Evolutionary conservation across 2,797 vertebrate species (phyloP).

Genomic region (Megaceryle alcyon): DNA sequence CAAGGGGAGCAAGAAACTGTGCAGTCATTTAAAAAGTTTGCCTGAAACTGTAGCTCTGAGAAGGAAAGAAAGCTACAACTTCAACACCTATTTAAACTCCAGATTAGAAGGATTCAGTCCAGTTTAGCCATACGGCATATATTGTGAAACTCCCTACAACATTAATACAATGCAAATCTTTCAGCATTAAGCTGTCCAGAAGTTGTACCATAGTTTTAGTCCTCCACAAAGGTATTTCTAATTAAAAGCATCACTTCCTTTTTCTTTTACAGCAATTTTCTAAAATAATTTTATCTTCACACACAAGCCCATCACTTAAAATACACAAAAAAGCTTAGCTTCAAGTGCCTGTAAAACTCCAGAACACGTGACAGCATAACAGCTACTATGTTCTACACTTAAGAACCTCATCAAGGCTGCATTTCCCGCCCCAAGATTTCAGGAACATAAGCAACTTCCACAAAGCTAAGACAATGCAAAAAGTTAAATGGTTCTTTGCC

Average conservation of each 20-base stretch:
- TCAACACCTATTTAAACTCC: neutral
- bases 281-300: neutral
- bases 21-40: neutral
- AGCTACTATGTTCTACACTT: neutral
- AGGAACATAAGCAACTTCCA: neutral
- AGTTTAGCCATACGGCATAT: neutral
- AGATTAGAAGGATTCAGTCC: neutral
- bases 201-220: neutral
- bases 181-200: neutral
- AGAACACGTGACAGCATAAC: rapidly evolving
- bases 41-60: neutral
- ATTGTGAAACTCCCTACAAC: neutral
- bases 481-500: neutral
- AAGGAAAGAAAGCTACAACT: neutral
- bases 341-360: neutral
- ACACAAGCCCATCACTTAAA: neutral
- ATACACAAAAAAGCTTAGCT: neutral
- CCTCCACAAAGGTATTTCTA: neutral
- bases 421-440: neutral
- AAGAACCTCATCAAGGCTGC: neutral
- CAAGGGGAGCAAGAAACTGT: neutral
- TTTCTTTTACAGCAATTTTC: neutral
- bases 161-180: neutral
- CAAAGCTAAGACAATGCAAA: neutral
- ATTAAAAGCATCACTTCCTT: neutral